Conservation (phyloP, 1,140 invertebrate species). For the Micrasema minimum region DNA sequence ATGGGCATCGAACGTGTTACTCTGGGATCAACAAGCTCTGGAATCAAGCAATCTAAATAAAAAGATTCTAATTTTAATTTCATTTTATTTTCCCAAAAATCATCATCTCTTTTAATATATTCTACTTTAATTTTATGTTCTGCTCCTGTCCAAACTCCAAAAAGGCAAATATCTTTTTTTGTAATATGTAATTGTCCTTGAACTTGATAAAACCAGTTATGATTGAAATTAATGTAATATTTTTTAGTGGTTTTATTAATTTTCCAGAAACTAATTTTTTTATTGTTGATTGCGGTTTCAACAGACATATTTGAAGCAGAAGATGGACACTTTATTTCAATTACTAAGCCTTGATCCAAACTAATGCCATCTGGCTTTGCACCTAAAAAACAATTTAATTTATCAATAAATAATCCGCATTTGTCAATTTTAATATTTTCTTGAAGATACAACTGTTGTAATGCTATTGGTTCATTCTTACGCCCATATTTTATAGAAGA, state of each 20-base stretch:
- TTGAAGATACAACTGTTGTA: background rate
- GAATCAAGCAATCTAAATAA: conserved; percentile 29
- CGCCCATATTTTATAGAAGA: background rate
- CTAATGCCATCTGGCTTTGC: background rate
- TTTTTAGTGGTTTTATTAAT: background rate
- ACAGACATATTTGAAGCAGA: background rate
- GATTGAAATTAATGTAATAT: background rate
- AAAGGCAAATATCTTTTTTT: background rate
- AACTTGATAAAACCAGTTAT: conserved; percentile 2
- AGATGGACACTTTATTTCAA: background rate
- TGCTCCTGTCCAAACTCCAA: no score
- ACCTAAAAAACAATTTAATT: background rate
- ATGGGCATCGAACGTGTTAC: conserved; percentile 14
- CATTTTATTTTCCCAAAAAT: conserved; percentile 31
- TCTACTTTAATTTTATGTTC: conserved; percentile 11
- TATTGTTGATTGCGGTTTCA: background rate
- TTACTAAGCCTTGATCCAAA: background rate
- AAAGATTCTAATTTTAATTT: conserved; percentile 21
- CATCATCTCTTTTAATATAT: conserved; percentile 17
- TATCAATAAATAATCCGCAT: background rate
- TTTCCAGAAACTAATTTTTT: conserved; percentile 3
- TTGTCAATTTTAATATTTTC: background rate
- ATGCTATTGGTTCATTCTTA: background rate
- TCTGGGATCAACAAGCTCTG: conserved; percentile 25
- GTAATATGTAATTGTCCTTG: background rate